Conservation (phyloP, 2,888 invertebrate species). For the Catocala nupta region DNA sequence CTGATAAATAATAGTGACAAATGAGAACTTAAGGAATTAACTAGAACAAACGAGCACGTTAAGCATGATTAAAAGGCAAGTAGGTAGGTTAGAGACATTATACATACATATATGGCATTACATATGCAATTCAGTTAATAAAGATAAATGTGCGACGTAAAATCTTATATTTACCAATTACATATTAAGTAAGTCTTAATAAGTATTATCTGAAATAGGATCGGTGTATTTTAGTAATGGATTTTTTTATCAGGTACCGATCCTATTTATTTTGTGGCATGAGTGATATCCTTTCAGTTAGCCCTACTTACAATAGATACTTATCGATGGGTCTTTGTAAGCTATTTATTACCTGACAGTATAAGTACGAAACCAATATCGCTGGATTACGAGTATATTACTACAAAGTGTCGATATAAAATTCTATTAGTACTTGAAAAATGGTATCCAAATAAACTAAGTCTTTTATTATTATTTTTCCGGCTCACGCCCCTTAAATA, state of each 20-base stretch:
- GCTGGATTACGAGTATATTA: conserved; percentile 6
- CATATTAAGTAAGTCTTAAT: background rate
- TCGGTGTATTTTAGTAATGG: conserved; percentile 2
- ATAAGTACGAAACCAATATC: conserved; percentile 24
- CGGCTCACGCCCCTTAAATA: conserved; percentile 55
- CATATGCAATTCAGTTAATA: background rate
- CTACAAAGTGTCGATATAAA: conserved; percentile 12
- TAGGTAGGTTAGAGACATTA: background rate
- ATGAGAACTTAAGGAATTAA: conserved; percentile 18
- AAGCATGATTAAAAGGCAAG: background rate
- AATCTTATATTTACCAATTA: background rate
- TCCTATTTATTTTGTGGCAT: conserved; percentile 24
- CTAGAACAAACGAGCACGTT: conserved; percentile 7
- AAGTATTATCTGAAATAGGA: background rate
- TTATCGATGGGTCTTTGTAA: conserved; percentile 29
- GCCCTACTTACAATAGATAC: conserved; percentile 7
- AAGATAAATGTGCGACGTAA: background rate
- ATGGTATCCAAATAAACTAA: conserved; percentile 37
- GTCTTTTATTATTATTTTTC: conserved; percentile 51
- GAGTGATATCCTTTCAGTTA: conserved; percentile 3
- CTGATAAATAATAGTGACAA: conserved; percentile 30
- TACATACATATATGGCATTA: background rate
- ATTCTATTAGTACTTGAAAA: conserved; percentile 34
- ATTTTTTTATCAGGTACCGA: conserved; percentile 9
- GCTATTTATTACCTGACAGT: conserved; percentile 28